Conservation (phyloP, 2,113 vertebrate species). For the Nothobranchius furzeri region DNA sequence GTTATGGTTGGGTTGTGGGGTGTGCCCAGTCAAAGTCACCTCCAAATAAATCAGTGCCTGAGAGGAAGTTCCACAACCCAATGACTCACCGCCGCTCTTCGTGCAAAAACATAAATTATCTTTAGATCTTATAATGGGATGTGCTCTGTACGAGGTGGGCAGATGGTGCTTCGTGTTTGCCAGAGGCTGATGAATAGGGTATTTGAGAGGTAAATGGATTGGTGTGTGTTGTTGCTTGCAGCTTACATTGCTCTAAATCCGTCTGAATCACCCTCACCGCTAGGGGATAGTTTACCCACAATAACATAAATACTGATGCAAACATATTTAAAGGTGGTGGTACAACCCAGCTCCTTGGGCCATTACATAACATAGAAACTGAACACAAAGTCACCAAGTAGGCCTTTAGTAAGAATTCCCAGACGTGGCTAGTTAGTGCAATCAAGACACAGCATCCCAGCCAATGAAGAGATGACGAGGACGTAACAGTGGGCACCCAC, state of each 20-base stretch:
- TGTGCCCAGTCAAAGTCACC: constrained; percentile 47
- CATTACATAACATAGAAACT: too few relatives aligned
- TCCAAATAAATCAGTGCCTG: constrained; percentile 43
- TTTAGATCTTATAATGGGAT: constrained; percentile 23
- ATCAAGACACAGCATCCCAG: too few relatives aligned
- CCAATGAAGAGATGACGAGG: too few relatives aligned
- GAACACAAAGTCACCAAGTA: too few relatives aligned
- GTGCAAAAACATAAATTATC: constrained; percentile 31
- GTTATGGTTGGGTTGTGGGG: constrained; percentile 37
- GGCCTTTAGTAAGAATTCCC: too few relatives aligned
- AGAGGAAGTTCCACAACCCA: constrained; percentile 40
- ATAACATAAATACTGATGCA: constrained; percentile 53
- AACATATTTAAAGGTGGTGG: constrained; percentile 44
- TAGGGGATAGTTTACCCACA: constrained; percentile 46
- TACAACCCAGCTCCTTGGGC: too few relatives aligned
- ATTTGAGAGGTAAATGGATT: constrained; percentile 23
- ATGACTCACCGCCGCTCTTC: constrained; percentile 41
- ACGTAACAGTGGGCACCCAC: constrained; percentile 6
- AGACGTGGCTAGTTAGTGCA: too few relatives aligned
- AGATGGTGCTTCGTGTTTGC: constrained; percentile 20
- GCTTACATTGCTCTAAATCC: constrained; percentile 36
- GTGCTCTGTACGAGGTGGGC: background rate
- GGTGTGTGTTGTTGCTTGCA: constrained; percentile 35
- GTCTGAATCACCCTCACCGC: constrained; percentile 41
- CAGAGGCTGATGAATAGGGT: constrained; percentile 10